phyloP scores from a whole-genome alignment of 2,797 vertebrate species.

The Chaetodon trifasciatus region DNA sequence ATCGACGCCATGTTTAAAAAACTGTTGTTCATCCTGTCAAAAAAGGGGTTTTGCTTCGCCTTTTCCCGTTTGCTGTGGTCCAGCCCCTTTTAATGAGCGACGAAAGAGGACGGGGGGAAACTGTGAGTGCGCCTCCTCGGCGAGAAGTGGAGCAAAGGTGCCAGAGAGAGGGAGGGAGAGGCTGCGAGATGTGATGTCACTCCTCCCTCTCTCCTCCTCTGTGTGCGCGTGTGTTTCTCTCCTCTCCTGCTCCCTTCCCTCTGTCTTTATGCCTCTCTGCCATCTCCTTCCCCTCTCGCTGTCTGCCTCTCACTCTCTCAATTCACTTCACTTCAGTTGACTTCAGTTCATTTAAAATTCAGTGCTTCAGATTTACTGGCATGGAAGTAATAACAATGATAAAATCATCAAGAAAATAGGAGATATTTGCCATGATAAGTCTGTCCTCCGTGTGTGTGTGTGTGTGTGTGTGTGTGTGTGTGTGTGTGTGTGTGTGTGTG shows the following conservation, averaged over 20 bases:
- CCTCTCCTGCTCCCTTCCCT: constrained; percentile 5
- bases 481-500: background rate
- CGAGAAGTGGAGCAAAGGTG: constrained; percentile 74
- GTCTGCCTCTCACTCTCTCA: constrained; percentile 14
- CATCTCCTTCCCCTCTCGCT: constrained; percentile 17
- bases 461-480: background rate
- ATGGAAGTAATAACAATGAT: constrained; percentile 39
- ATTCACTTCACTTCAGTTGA: constrained; percentile 36
- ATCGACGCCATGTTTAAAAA: constrained; percentile 91
- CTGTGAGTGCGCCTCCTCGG: constrained; percentile 54
- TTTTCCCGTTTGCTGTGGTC: constrained; percentile 28
- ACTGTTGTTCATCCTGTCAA: constrained; percentile 85
- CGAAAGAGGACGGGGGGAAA: constrained; percentile 19
- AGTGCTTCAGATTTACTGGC: constrained; percentile 25
- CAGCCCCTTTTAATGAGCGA: constrained; percentile 61
- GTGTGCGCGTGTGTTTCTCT: background rate
- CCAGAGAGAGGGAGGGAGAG: constrained; percentile 32
- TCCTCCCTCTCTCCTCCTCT: constrained; percentile 47
- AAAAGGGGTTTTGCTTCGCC: background rate
- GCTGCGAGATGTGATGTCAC: constrained; percentile 81
- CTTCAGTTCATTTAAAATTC: constrained; percentile 41
- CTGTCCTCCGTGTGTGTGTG: constrained; percentile 34
- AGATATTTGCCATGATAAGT: constrained; percentile 41
- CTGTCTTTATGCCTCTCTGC: constrained; percentile 8
- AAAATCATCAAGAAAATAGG: constrained; percentile 33